Conservation (phyloP, 2,888 invertebrate species). For the Amphipoea lucens region DNA sequence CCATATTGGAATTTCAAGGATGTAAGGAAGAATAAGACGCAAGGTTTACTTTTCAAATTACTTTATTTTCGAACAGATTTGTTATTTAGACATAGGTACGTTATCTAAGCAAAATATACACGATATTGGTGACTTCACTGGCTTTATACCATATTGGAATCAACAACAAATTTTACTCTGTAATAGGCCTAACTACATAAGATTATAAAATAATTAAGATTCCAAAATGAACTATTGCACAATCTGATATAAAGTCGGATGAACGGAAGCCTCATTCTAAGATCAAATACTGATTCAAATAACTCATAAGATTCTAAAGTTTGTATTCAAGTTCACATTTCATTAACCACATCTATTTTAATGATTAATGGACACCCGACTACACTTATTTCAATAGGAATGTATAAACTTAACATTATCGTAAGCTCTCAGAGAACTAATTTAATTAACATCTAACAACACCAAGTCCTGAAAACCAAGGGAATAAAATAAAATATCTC, state of each 20-base stretch:
- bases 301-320: conserved; percentile 43
- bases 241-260: conserved; percentile 44
- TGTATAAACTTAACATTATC: conserved; percentile 83
- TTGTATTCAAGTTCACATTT: conserved; percentile 31
- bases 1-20: neutral
- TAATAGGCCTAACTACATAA: conserved; percentile 57
- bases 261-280: conserved; percentile 55
- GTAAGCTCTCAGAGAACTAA: conserved; percentile 70
- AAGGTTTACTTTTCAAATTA: conserved; percentile 70
- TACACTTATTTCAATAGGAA: conserved; percentile 79
- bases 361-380: conserved; percentile 49
- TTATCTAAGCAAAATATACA: conserved; percentile 82
- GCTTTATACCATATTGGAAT: conserved; percentile 60
- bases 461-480: conserved; percentile 54
- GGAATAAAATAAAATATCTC: conserved; percentile 55
- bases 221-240: conserved; percentile 63
- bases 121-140: conserved; percentile 69
- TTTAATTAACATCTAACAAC: conserved; percentile 62
- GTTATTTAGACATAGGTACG: conserved; percentile 74
- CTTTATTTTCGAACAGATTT: conserved; percentile 83
- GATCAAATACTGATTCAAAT: conserved; percentile 58
- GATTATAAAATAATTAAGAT: conserved; percentile 50
- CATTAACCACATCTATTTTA: conserved; percentile 54
- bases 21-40: conserved; percentile 28
- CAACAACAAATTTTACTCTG: conserved; percentile 48